phyloP scores from a whole-genome alignment of 2,113 vertebrate genomes.

The Varanus komodoensis region DNA sequence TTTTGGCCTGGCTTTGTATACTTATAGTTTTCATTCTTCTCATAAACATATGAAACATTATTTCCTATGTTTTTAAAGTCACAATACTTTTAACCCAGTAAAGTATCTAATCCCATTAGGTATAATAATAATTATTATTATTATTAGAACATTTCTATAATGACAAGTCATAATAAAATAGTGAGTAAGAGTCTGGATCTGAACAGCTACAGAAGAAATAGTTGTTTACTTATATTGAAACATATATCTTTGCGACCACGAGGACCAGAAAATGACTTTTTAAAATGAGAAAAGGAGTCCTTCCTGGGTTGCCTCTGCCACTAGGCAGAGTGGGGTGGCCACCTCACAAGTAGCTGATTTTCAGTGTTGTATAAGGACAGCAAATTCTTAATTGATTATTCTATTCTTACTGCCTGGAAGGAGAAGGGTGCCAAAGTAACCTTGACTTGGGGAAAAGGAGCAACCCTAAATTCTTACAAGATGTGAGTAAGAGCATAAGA shows the following conservation, averaged over 20 bases:
- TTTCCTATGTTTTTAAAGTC: too few relatives aligned
- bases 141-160: too few relatives aligned
- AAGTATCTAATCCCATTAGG: not conserved
- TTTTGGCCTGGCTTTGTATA: not conserved
- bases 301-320: too few relatives aligned
- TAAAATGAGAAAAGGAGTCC: not conserved
- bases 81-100: not conserved
- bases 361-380: not conserved
- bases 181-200: not conserved
- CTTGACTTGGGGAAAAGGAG: too few relatives aligned
- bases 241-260: not conserved
- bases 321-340: not conserved
- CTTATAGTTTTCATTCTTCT: not conserved
- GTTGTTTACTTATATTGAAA: not conserved
- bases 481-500: too few relatives aligned
- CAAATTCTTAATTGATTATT: not conserved
- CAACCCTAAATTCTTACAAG: too few relatives aligned
- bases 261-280: not conserved
- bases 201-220: not conserved
- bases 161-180: not conserved
- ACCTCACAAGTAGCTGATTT: not conserved
- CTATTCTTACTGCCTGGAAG: too few relatives aligned
- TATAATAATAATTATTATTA: too few relatives aligned
- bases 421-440: too few relatives aligned
- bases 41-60: not conserved